phyloP scores from a whole-genome alignment of 2,888 invertebrate species.

The Alloscopus bannaensis region DNA sequence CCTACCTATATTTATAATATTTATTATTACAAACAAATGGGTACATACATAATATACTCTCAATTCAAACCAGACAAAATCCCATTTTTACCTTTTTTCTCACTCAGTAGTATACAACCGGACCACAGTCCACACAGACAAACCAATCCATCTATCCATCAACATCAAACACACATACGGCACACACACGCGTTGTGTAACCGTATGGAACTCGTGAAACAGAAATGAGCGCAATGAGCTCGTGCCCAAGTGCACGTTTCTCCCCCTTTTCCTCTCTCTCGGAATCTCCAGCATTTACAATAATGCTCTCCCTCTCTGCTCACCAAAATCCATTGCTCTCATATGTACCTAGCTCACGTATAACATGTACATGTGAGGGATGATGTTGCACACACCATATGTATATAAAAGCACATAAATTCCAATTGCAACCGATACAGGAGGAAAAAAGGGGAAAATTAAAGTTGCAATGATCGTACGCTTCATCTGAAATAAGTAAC shows the following conservation, averaged over 20 bases:
- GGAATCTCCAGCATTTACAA: conserved; percentile 1
- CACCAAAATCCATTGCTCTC: too few species aligned
- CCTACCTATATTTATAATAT: conserved; percentile 26
- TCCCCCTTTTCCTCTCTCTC: conserved; percentile 8
- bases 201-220: too few species aligned
- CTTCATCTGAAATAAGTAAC: conserved; percentile 16
- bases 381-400: too few species aligned
- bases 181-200: too few species aligned
- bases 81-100: conserved; percentile 38
- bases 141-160: conserved; percentile 42
- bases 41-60: conserved; percentile 4
- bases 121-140: too few species aligned
- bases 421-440: too few species aligned
- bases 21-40: conserved; percentile 28
- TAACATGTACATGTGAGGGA: too few species aligned
- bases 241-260: conserved; percentile 33
- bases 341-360: too few species aligned
- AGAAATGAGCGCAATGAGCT: background rate
- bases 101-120: too few species aligned
- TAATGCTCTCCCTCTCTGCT: background rate
- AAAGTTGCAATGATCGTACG: conserved; percentile 22
- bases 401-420: too few species aligned
- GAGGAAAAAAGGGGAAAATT: background rate
- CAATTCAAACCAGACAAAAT: conserved; percentile 11
- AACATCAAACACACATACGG: conserved; percentile 18